Base-by-base conservation (phyloP, 2,113 vertebrate species). In the Rostratula benghalensis region DNA sequence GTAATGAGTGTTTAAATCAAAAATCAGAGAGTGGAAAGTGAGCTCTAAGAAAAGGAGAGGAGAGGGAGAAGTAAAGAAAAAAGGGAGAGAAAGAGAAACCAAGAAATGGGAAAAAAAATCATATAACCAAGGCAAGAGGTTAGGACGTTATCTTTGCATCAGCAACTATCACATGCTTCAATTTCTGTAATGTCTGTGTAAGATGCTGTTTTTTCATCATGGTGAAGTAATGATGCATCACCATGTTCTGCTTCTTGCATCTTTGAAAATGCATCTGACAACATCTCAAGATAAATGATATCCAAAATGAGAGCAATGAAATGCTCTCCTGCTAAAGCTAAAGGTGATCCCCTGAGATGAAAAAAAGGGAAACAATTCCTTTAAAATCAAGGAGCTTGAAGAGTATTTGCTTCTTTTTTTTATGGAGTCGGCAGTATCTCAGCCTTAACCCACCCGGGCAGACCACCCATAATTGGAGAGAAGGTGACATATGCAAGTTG, bases 1-100 rank as follows among this genome's bases (percentile, higher is more conserved):
- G 20, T 78, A 94, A 61, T 79, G 57, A 84, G 6, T 51, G 11
- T 91, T 84, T 87, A 93, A 90, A 92, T 69, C 48, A 91, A 93
- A 95, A 74, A 51, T 17, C 18, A 70, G 59, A 69, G n/a, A 50
- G 21, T 67, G 41, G 76, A 70, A 93, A 54, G 23, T 68, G 60
- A 86, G 10, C 15, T 86, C 30, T 81, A 61, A 92, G 51, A 67
- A 81, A 73, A 76, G 13, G 20, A 73, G 50, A 86, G 24, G 37
- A 90, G 90, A 30, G 24, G 87, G 18, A 17, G 20, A 91, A 76
- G 22, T 8, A 84, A 60, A 61, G 9, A 9, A 43, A 80, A 80
- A 79, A 39, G 11, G 19, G 22, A 50, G 11, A 61, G 56, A 87
- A 83, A 83, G 24, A 24, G 65, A 83, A 86, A 64, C 10, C 25